Evolutionary conservation across 2,888 invertebrate species (phyloP), one percentile per base, ranked within the genome.

Genomic region (Glaucopsyche alexis): DNA sequence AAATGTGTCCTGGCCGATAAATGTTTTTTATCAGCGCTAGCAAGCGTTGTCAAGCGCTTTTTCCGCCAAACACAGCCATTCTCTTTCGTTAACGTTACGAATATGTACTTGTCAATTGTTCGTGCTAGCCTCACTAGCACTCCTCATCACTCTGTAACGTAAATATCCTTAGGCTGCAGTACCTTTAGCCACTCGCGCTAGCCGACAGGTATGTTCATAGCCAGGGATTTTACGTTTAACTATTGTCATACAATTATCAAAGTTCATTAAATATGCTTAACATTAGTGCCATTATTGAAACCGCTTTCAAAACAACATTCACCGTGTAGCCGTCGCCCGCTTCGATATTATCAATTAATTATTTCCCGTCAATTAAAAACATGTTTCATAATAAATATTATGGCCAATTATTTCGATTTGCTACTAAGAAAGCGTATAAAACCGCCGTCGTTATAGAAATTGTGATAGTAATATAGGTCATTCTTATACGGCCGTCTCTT

Each of bases 281-380:
- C 40, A 65, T 65, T 65, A 7, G 60, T 66, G 66, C 66, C 42
- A 16, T 42, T 9, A 66, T 42, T 42, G 66, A 14, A n/a, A 66
- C 66, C 40, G 11, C 66, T 66, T 66, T 66, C 66, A n/a, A 42
- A 66, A 66, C 66, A 66, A 66, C 66, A 66, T 66, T 66, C 66
- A 66, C 66, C 29, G 60, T 29, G 29, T 13, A 7, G 60, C 13
- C 60, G 29, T 60, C 60, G 60, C 60, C 60, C 60, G 60, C 29
- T 38, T 60, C 60, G 60, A 60, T 42, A 42, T 60, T 60, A 60
- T 60, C 60, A 38, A 60, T 60, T 60, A 60, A 60, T 60, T 60
- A 60, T 60, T 60, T 60, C 60, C 60, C 60, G 29, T 16, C 60
- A 38, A 29, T 60, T 60, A 60, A 60, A 52, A 60, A 29, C 29